Conservation (phyloP, 2,797 vertebrate genomes). For the Sciaenops ocellatus region DNA sequence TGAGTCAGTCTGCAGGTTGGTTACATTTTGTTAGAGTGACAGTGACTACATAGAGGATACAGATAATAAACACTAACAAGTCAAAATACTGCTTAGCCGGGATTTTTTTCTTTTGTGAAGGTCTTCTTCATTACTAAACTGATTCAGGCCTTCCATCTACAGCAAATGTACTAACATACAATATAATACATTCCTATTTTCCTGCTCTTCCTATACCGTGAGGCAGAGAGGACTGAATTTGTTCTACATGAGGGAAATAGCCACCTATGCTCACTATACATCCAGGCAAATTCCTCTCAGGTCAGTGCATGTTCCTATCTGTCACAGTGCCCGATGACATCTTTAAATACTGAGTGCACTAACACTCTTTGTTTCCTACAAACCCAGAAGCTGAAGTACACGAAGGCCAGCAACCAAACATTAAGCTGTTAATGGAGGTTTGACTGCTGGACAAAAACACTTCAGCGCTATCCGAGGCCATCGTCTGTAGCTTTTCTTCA, state of each 20-base stretch:
- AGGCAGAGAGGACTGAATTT: conserved; percentile 79
- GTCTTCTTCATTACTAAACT: conserved; percentile 79
- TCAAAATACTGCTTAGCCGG: conserved; percentile 80
- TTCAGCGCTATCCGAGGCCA: conserved; percentile 70
- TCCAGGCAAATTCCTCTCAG: conserved; percentile 77
- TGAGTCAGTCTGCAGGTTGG: conserved; percentile 80
- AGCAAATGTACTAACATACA: conserved; percentile 86
- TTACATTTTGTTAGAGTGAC: conserved; percentile 84
- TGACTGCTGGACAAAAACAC: conserved; percentile 58
- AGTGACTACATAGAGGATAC: conserved; percentile 85
- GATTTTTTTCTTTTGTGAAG: conserved; percentile 70
- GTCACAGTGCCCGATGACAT: conserved; percentile 78
- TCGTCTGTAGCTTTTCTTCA: conserved; percentile 57
- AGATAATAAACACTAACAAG: conserved; percentile 85
- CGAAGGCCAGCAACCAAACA: conserved; percentile 54
- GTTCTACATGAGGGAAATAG: conserved; percentile 74
- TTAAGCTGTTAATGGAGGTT: conserved; percentile 6
- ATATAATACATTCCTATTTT: conserved; percentile 87
- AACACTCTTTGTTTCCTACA: conserved; percentile 59
- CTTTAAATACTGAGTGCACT: conserved; percentile 67
- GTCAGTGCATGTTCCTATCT: conserved; percentile 75
- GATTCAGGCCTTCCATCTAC: conserved; percentile 81
- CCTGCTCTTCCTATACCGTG: conserved; percentile 67
- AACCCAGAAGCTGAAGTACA: conserved; percentile 62
- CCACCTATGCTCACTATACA: conserved; percentile 72